Conservation (phyloP, 2,797 vertebrate species). For the Sebastes alutus region DNA sequence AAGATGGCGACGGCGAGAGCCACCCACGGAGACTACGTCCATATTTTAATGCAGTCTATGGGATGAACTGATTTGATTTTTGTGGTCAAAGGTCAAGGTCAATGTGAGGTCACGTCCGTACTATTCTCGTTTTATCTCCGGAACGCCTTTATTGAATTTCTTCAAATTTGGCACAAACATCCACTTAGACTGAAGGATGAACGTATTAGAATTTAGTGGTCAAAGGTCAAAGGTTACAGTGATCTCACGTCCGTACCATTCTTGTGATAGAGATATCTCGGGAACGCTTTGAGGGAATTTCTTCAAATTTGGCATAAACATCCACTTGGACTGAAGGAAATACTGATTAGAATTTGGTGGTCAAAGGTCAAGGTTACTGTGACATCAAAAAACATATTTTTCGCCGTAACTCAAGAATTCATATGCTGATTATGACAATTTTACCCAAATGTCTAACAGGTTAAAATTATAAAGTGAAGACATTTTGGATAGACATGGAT, state of each 20-base stretch:
- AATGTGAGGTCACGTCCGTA: too few relatives aligned
- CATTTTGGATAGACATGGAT: neutral
- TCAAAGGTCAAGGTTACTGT: neutral
- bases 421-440: neutral
- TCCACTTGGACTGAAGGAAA: neutral
- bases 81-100: too few relatives aligned
- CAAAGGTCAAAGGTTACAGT: neutral
- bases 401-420: neutral
- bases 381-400: neutral
- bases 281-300: neutral
- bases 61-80: too few relatives aligned
- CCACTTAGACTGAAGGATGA: too few relatives aligned
- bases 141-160: too few relatives aligned
- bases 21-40: too few relatives aligned
- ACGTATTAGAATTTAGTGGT: neutral
- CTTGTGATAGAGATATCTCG: neutral
- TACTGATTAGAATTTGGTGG: neutral
- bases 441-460: neutral
- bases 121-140: too few relatives aligned
- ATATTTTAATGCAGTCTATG: too few relatives aligned
- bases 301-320: neutral
- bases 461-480: too few relatives aligned
- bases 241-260: neutral
- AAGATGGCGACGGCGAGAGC: too few relatives aligned
- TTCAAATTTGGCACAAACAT: too few relatives aligned